Evolutionary conservation across 1,140 invertebrate species (phyloP), one percentile per base, ranked within the genome.

Genomic region (Antheraea mylitta): DNA sequence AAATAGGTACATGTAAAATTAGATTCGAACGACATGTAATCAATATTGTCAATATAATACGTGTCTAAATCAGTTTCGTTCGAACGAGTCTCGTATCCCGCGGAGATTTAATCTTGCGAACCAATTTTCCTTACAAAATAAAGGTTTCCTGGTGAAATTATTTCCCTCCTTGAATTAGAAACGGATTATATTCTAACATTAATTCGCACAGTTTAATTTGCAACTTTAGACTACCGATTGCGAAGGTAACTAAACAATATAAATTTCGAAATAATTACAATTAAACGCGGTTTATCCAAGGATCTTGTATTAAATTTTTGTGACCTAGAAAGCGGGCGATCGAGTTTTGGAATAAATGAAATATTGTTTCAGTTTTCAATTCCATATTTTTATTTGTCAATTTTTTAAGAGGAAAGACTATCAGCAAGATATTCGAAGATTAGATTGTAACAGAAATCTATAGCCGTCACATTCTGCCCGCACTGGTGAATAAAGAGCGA

Each of bases 51-150:
- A 53, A 53, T 53, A n/a, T 53, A 53, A 53, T 53, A 53, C 45
- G 45, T 53, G 45, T 53, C 45, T 53, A 53, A 53, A 53, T 53
- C 45, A 53, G 11, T 53, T 53, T 53, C 45, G 10, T 53, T 53
- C 45, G 6, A 53, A 53, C 45, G 13, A 6, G 45, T 11, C 16
- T 53, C 45, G 11, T 53, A 53, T 53, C 45, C 45, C 16, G 45
- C 11, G 6, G 45, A 13, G 45, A 53, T 53, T 53, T 53, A 53
- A 53, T 53, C 45, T 53, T 6, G 45, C 16, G 11, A 53, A 53
- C 45, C 45, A 53, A 53, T 53, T 53, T 53, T 53, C 45, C 45
- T 53, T 53, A 53, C 9, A 16, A 53, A 53, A 16, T 53, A 53
- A 53, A 53, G 45, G 45, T n/a, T 53, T 53, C 45, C 45, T 13